phyloP scores from a whole-genome alignment of 2,888 invertebrate genomes.

The Bombyx huttoni region DNA sequence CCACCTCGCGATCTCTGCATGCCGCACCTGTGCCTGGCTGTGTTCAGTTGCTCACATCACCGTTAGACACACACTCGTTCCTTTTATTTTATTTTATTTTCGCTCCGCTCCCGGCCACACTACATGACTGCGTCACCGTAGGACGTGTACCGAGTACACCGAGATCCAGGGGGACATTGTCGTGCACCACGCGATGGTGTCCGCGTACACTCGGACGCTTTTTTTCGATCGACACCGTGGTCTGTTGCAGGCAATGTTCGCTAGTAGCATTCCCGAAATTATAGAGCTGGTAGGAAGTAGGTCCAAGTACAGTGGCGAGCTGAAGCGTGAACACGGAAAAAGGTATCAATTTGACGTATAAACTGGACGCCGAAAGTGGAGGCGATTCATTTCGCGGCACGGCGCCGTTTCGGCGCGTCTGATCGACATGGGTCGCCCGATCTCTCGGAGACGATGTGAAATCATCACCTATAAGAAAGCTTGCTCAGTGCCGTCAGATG shows the following conservation, averaged over 20 bases:
- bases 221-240: slow-evolving; percentile 67
- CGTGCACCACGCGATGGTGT: slow-evolving; percentile 70
- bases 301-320: slow-evolving; percentile 99
- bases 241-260: slow-evolving; percentile 98
- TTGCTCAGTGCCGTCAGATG: slow-evolving; percentile 75
- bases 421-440: slow-evolving; percentile 53
- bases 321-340: slow-evolving; percentile 99
- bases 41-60: slow-evolving; percentile 72
- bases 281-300: slow-evolving; percentile 99
- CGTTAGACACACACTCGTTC: slow-evolving; percentile 65
- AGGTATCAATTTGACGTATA: slow-evolving; percentile 82
- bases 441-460: slow-evolving; percentile 50
- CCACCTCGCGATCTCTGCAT: slow-evolving; percentile 62
- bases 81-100: slow-evolving; percentile 61
- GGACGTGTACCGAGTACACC: slow-evolving; percentile 41
- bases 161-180: slow-evolving; percentile 61
- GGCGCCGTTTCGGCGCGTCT: slow-evolving; percentile 19
- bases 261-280: slow-evolving; percentile 99
- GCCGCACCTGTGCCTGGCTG: slow-evolving; percentile 71
- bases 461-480: slow-evolving; percentile 64
- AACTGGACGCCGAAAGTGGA: slow-evolving; percentile 54
- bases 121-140: slow-evolving; percentile 55
- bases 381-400: slow-evolving; percentile 49
- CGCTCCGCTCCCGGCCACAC: slow-evolving; percentile 68
- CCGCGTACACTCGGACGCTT: slow-evolving; percentile 43